Conservation (phyloP, 2,113 vertebrate genomes). For the Prunella himalayana region DNA sequence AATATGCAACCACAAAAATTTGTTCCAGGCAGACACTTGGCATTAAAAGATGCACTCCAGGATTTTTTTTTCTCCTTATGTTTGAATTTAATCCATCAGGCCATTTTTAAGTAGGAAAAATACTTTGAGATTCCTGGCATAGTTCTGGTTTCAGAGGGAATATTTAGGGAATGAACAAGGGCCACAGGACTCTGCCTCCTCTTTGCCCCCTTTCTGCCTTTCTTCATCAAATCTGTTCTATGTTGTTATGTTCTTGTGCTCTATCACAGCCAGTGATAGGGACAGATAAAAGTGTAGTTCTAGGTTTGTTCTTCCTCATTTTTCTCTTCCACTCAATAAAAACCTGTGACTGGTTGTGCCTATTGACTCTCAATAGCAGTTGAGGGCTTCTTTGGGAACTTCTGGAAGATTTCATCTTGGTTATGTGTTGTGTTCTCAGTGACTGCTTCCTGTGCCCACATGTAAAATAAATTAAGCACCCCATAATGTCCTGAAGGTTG, state of each 20-base stretch:
- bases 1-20: slow-evolving; percentile 43
- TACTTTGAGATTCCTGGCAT: slow-evolving; percentile 9
- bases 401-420: neutral
- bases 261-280: neutral
- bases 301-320: neutral
- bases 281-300: neutral
- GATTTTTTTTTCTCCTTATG: neutral
- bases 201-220: neutral
- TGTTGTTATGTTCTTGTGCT: neutral
- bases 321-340: neutral
- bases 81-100: neutral
- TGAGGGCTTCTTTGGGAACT: neutral
- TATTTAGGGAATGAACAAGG: neutral
- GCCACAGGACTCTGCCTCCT: neutral
- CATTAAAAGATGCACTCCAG: neutral
- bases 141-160: slow-evolving; percentile 11
- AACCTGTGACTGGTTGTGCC: neutral
- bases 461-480: neutral
- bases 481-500: neutral
- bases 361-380: neutral
- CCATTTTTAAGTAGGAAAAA: slow-evolving; percentile 13
- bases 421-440: neutral
- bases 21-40: slow-evolving; percentile 42
- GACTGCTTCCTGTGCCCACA: neutral
- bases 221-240: neutral